Conservation (phyloP, 2,888 invertebrate genomes). For the Villa cingulata region DNA sequence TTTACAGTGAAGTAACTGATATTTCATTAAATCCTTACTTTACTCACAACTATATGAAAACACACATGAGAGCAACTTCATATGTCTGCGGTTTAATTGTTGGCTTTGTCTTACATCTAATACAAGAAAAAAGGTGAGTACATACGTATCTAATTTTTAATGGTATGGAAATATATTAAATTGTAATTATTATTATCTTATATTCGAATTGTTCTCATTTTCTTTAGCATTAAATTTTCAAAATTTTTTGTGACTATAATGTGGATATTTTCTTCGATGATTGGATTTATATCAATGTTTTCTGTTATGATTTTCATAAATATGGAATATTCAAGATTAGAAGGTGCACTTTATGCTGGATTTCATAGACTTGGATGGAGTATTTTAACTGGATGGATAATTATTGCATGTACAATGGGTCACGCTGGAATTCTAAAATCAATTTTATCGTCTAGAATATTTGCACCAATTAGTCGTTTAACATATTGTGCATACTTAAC, state of each 20-base stretch:
- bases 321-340: slow-evolving; percentile 43
- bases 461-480: slow-evolving; percentile 51
- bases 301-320: slow-evolving; percentile 50
- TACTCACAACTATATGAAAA: slow-evolving; percentile 52
- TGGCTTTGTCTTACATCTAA: slow-evolving; percentile 49
- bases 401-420: slow-evolving; percentile 50
- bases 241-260: slow-evolving; percentile 25
- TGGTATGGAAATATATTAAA: too few species aligned
- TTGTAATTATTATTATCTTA: slow-evolving; percentile 2
- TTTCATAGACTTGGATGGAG: slow-evolving; percentile 56
- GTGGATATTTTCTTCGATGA: slow-evolving; percentile 24
- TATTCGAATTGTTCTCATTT: background rate
- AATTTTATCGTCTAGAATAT: slow-evolving; percentile 29
- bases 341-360: slow-evolving; percentile 50
- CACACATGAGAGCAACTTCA: slow-evolving; percentile 58
- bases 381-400: slow-evolving; percentile 51
- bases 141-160: too few species aligned
- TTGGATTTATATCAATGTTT: slow-evolving; percentile 45
- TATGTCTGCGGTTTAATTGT: slow-evolving; percentile 53
- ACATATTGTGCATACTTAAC: slow-evolving; percentile 61
- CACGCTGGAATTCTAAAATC: slow-evolving; percentile 42
- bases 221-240: slow-evolving; percentile 34
- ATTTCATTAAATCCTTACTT: slow-evolving; percentile 50
- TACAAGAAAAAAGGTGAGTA: slow-evolving; percentile 42
- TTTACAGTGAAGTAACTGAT: slow-evolving; percentile 48